Percentiles rank a stretch among this genome's conserved stretches.
These are phyloP conservation scores for Grammomys dolichurus DNA, from an alignment of 2,113 vertebrate genomes.

Conservation along the genomic window DNA sequence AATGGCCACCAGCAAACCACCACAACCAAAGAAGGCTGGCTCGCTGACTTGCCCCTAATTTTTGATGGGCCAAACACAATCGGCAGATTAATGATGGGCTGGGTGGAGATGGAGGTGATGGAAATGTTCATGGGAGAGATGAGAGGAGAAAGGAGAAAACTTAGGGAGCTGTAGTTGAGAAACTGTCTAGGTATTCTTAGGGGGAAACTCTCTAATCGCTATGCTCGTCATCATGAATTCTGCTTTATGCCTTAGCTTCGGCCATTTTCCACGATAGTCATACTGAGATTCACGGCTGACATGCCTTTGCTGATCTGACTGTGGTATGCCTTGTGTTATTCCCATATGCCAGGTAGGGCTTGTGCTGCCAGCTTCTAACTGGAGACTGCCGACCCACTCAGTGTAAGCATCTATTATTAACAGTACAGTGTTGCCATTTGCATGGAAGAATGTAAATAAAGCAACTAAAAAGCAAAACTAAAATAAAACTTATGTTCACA, in stretches of 20 bases:
- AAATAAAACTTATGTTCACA: not conserved
- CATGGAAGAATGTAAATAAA: conserved; percentile 61
- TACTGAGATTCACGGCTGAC: conserved; percentile 58
- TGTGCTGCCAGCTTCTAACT: conserved; percentile 63
- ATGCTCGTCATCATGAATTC: conserved; percentile 74
- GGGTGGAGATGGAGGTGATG: conserved; percentile 76
- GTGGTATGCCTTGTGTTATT: conserved; percentile 64
- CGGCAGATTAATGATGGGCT: conserved; percentile 70
- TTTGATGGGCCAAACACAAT: conserved; percentile 67
- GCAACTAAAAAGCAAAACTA: not conserved
- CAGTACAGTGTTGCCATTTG: conserved; percentile 63
- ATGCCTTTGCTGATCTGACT: conserved; percentile 59
- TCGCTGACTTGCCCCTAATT: conserved; percentile 66
- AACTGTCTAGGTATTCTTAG: conserved; percentile 70
- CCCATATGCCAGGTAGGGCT: conserved; percentile 59
- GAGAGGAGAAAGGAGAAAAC: conserved; percentile 77
- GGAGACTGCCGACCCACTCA: conserved; percentile 54
- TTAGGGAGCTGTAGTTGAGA: conserved; percentile 73
- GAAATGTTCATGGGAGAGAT: conserved; percentile 80
- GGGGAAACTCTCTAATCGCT: conserved; percentile 69
- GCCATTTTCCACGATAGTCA: conserved; percentile 57
- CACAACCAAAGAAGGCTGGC: conserved; percentile 53
- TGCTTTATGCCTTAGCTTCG: conserved; percentile 78
- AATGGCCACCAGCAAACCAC: conserved; percentile 72
- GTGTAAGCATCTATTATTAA: conserved; percentile 66